phyloP scores from a whole-genome alignment of 2,797 vertebrate genomes.

The Selene dorsalis region DNA sequence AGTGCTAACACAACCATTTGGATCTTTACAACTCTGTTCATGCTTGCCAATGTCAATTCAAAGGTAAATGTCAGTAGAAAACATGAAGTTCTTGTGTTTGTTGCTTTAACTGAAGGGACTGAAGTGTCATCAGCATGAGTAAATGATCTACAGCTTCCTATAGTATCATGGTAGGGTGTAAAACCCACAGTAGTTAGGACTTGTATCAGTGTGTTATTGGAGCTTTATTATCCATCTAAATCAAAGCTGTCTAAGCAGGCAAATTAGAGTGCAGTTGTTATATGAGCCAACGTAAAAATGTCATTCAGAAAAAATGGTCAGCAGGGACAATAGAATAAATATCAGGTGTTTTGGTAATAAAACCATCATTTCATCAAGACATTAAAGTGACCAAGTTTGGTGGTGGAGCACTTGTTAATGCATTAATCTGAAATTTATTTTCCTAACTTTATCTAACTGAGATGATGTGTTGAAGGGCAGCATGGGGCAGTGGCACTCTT shows the following conservation, averaged over 20 bases:
- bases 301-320: conserved; percentile 48
- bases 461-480: neutral
- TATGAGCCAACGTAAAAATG: conserved; percentile 57
- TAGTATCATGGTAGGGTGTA: neutral
- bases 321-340: conserved; percentile 11
- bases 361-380: conserved; percentile 19
- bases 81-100: neutral
- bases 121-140: neutral
- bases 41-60: neutral
- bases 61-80: neutral
- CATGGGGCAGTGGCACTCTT: no score
- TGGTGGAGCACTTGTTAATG: neutral
- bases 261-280: conserved; percentile 47
- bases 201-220: conserved; percentile 2
- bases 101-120: neutral
- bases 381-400: conserved; percentile 13
- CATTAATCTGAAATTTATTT: neutral
- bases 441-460: neutral
- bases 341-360: conserved; percentile 18
- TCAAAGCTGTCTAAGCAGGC: conserved; percentile 50
- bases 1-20: neutral
- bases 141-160: neutral
- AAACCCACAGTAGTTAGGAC: neutral
- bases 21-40: neutral
- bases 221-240: conserved; percentile 56